These are phyloP conservation scores for Amblyjoppa fuscipennis DNA, from an alignment of 2,888 invertebrate genomes.

Conservation along the genomic window DNA sequence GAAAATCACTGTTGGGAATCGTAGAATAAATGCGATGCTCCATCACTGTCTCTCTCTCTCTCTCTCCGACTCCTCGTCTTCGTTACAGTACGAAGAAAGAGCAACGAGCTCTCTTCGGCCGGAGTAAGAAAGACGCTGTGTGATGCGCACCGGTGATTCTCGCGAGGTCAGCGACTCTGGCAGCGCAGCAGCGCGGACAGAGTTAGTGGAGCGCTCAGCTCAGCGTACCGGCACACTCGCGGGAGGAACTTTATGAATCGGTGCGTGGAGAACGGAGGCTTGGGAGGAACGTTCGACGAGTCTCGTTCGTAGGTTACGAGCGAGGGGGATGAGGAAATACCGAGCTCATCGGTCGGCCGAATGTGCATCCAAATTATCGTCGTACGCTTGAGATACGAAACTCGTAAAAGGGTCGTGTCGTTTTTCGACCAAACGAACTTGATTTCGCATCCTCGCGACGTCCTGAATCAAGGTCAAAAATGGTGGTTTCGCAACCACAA, in stretches of 20 bases:
- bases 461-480: neutral
- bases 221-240: conserved; percentile 73
- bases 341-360: neutral
- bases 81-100: conserved; percentile 65
- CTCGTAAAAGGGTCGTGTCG: neutral
- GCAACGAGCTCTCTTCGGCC: conserved; percentile 19
- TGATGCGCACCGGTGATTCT: conserved; percentile 84
- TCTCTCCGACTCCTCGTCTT: conserved; percentile 50
- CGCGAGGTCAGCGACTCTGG: conserved; percentile 83
- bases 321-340: conserved; percentile 12
- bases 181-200: conserved; percentile 74
- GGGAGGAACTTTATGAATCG: conserved; percentile 81
- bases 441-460: neutral
- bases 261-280: conserved; percentile 78
- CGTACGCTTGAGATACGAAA: neutral
- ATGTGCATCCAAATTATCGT: neutral
- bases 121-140: conserved; percentile 56
- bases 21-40: neutral
- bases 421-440: neutral
- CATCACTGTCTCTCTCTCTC: neutral
- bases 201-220: conserved; percentile 85
- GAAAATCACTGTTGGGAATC: conserved; percentile 10
- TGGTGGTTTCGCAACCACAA: conserved; percentile 1
- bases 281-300: conserved; percentile 34
- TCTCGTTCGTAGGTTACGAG: conserved; percentile 16